phyloP scores from a whole-genome alignment of 92 coral and sea anemone genomes.

The Montipora capitata region DNA sequence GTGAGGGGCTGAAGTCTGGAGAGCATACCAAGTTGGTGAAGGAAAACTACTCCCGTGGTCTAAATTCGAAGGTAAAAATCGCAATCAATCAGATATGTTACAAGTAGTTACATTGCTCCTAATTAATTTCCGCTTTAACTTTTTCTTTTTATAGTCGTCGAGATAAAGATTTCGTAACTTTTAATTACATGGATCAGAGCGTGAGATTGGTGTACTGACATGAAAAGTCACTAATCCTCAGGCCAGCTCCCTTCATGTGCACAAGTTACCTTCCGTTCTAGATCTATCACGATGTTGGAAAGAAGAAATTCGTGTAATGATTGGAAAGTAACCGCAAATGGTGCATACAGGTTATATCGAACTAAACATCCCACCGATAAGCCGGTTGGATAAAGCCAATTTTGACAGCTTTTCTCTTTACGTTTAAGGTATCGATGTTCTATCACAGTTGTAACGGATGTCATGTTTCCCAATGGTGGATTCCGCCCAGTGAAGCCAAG shows the following conservation, averaged over 20 bases:
- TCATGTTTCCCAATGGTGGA: not conserved
- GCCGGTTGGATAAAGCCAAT: not conserved
- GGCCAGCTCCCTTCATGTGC: not conserved
- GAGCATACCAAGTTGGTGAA: slow-evolving; percentile 27
- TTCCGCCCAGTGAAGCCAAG: not conserved
- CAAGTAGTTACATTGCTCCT: not conserved
- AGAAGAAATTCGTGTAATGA: too few relatives aligned
- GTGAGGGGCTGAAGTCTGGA: slow-evolving; percentile 24
- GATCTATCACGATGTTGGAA: too few relatives aligned
- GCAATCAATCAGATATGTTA: not conserved
- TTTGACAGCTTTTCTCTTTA: not conserved
- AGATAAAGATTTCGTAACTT: not conserved
- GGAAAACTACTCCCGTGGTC: slow-evolving; percentile 30
- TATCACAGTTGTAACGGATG: not conserved
- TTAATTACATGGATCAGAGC: not conserved
- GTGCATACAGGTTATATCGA: too few relatives aligned
- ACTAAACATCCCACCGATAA: not conserved
- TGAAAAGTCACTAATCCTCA: not conserved
- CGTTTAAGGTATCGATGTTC: not conserved
- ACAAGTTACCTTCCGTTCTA: not conserved
- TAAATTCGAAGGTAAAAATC: slow-evolving; percentile 15
- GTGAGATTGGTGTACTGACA: not conserved
- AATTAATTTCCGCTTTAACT: not conserved
- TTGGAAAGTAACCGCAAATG: too few relatives aligned
- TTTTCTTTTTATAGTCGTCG: not conserved